Percentiles rank a stretch among this genome's conserved stretches.
Conservation (phyloP, 2,113 vertebrate species). For the Synchiropus splendidus region DNA sequence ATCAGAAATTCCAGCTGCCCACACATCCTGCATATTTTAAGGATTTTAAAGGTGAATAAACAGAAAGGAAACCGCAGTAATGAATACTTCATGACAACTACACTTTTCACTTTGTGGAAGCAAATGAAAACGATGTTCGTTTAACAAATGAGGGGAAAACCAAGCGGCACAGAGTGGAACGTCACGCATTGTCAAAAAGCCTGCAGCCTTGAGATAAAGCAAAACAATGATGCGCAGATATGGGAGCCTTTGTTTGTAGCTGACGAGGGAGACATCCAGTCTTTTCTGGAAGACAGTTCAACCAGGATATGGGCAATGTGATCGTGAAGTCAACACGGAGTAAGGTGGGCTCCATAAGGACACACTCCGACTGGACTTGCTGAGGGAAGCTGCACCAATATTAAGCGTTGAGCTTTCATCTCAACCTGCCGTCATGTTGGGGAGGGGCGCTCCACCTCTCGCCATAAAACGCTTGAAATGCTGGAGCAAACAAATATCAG, state of each 20-base stretch:
- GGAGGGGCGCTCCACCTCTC: no score
- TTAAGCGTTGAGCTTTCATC: constrained; percentile 8
- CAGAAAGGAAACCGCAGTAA: constrained; percentile 47
- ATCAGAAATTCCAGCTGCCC: constrained; percentile 32
- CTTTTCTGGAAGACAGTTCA: constrained; percentile 37
- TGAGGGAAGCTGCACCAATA: constrained; percentile 10
- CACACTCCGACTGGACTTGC: constrained; percentile 15
- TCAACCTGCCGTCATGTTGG: no score
- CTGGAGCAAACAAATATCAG: no score
- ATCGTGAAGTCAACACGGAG: constrained; percentile 27
- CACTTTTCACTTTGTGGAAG: constrained; percentile 54
- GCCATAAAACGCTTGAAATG: no score
- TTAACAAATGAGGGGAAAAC: constrained; percentile 50
- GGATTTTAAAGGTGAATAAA: constrained; percentile 38
- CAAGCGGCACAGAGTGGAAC: constrained; percentile 30
- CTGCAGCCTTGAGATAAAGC: constrained; percentile 54
- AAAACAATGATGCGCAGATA: constrained; percentile 51
- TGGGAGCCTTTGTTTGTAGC: constrained; percentile 27
- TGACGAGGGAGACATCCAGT: constrained; percentile 30
- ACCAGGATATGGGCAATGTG: constrained; percentile 23
- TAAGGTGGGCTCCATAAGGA: constrained; percentile 12
- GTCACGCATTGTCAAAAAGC: constrained; percentile 43
- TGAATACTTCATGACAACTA: constrained; percentile 59
- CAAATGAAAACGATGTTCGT: constrained; percentile 54
- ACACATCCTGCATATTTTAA: constrained; percentile 24